A percentile compares a stretch with the other conserved stretches of the same genome.
Conservation (phyloP, 1,140 invertebrate genomes). For the Musca domestica region DNA sequence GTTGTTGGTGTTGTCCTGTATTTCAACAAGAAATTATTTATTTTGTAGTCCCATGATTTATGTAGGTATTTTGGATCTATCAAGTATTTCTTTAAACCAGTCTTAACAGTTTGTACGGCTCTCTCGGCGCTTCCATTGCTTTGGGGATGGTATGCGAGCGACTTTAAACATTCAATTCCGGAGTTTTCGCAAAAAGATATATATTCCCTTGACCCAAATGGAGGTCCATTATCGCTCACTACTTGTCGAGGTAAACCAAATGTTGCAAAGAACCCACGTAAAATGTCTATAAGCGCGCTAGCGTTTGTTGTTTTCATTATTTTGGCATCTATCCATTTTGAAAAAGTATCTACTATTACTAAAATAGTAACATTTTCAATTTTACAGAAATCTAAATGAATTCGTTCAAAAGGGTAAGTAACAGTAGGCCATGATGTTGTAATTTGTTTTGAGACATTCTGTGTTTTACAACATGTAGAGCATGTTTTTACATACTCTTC, state of each 20-base stretch:
- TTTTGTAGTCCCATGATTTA: conserved; percentile 17
- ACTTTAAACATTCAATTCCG: conserved; percentile 7
- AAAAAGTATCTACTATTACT: conserved; percentile 23
- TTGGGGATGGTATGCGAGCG: conserved; percentile 7
- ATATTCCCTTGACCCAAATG: conserved; percentile 21
- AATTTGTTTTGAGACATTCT: neutral
- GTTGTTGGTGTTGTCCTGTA: conserved; percentile 22
- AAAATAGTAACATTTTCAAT: conserved; percentile 20
- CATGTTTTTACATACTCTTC: conserved; percentile 14
- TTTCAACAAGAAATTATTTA: conserved; percentile 24
- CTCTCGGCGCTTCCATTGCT: conserved; percentile 22
- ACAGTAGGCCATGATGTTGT: neutral
- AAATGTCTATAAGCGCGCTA: neutral
- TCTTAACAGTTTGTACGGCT: conserved; percentile 19
- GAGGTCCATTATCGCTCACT: conserved; percentile 21
- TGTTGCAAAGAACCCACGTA: conserved; percentile 2
- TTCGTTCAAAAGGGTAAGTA: conserved; percentile 13
- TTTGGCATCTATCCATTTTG: conserved; percentile 20
- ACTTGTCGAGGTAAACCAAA: conserved; percentile 16
- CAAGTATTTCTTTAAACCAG: conserved; percentile 9
- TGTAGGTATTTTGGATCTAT: conserved; percentile 1
- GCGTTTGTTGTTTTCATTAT: conserved; percentile 14
- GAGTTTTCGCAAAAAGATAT: conserved; percentile 12
- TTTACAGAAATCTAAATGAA: conserved; percentile 26
- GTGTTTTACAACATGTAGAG: neutral